Conservation (phyloP, 2,113 vertebrate genomes). For the Erythrolamprus reginae region DNA sequence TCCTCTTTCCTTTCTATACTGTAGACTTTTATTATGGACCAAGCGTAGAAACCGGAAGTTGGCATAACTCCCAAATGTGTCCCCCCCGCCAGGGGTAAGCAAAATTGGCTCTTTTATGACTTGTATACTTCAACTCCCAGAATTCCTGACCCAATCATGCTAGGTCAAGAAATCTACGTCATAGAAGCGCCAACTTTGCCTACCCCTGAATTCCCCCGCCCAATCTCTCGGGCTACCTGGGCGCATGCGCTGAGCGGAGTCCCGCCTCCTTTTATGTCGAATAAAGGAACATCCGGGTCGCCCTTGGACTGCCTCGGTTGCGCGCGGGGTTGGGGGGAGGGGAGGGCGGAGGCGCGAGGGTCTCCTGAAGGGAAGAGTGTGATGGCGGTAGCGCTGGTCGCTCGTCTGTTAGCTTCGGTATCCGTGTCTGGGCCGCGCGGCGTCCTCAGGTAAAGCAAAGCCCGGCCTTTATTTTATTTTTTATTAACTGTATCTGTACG, state of each 20-base stretch:
- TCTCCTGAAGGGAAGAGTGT: background rate
- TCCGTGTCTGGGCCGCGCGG: background rate
- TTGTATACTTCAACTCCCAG: too few species aligned
- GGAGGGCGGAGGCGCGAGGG: background rate
- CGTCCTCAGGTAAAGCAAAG: constrained; percentile 17
- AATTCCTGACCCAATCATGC: too few species aligned
- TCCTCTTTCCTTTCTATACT: background rate
- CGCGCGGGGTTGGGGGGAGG: background rate
- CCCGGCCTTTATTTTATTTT: too few species aligned
- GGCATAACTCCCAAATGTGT: background rate
- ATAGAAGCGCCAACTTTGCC: too few species aligned
- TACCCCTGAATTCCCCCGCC: too few species aligned
- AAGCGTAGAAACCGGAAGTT: background rate
- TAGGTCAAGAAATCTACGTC: too few species aligned
- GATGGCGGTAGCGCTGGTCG: background rate
- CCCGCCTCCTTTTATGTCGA: background rate
- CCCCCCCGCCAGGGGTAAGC: too few species aligned
- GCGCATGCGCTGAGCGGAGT: background rate
- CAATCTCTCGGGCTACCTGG: background rate
- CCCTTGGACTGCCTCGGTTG: background rate
- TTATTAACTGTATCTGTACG: too few species aligned
- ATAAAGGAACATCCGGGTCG: background rate
- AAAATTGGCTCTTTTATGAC: too few species aligned
- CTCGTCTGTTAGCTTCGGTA: background rate
- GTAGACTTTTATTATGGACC: background rate